Evolutionary conservation across 1,140 invertebrate genomes (phyloP), one percentile per base, ranked within the genome.

Genomic region (Drosophila orena): DNA sequence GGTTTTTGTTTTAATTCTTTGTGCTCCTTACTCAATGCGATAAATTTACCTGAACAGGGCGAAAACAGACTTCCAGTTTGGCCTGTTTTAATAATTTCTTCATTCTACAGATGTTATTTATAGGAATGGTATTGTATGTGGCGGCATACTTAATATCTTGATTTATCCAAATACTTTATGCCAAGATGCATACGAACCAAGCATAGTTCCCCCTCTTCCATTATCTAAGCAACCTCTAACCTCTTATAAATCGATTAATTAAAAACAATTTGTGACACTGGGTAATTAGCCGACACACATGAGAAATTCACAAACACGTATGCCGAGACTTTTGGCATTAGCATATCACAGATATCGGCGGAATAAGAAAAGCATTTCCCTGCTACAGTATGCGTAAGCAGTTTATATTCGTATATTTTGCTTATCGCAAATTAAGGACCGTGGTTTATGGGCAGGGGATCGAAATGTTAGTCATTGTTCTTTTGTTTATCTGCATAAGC

Each of bases 261-360:
- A 78, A 57, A 62, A 27, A 14, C 58, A 35, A 78, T 76, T 71
- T 46, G 40, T 65, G 54, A 72, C 52, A 49, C 40, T 64, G 42
- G 22, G 46, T 71, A 30, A 60, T 38, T 68, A 50, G 15, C 42
- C 5, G 38, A 2, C 34, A 30, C 37, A 35, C 49, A 60, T 30
- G 57, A 59, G 12, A 42, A 38, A 38, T 44, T 14, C 44, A 64
- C 20, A n/a, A 42, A 42, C 62, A 42, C 3, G 3, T 1, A 14
- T 15, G n/a, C 56, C n/a, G 42, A 72, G 80, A 62, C 60, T 54
- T 52, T 47, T 62, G 66, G 79, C 66, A 85, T 85, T 85, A 85
- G 81, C 81, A 81, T 86, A 86, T 54, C 61, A 56, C 22, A 35
- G 42, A 57, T 75, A 64, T 65, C 58, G 14, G 17, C 46, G 11